phyloP scores from a whole-genome alignment of 2,888 invertebrate genomes.

The Cephus pulcher region DNA sequence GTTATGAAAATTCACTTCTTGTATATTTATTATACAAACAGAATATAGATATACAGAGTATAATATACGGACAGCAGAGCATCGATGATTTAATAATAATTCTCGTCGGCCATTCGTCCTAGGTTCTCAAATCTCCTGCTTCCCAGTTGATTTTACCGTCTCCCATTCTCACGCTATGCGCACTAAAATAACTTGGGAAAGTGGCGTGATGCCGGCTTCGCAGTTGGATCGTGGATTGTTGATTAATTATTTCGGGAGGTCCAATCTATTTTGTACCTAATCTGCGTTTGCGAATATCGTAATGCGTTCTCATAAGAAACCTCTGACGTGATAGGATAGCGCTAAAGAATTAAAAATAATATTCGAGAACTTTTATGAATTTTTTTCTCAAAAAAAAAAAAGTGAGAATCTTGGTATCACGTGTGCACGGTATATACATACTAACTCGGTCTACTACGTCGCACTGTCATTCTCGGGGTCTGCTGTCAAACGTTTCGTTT shows the following conservation, averaged over 20 bases:
- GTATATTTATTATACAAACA: neutral
- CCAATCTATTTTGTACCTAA: constrained; percentile 12
- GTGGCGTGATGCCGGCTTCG: constrained; percentile 22
- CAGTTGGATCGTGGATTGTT: constrained; percentile 23
- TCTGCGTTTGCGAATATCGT: neutral
- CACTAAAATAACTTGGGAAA: constrained; percentile 18
- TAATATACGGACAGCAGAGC: neutral
- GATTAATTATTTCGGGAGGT: constrained; percentile 18
- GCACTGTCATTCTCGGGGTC: neutral
- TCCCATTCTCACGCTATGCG: neutral
- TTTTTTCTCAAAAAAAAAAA: neutral
- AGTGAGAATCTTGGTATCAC: neutral
- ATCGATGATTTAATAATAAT: neutral
- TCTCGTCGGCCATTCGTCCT: neutral
- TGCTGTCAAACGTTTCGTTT: neutral
- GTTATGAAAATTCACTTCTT: neutral
- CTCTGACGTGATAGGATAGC: neutral
- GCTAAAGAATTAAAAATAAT: neutral
- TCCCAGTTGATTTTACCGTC: neutral
- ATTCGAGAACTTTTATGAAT: neutral
- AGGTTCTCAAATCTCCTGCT: neutral
- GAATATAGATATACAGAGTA: neutral
- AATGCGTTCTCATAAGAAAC: neutral
- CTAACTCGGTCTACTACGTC: neutral
- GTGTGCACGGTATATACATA: neutral